Base-by-base conservation (phyloP, 2,888 invertebrate genomes). In the Dicranocentrus wangi region DNA sequence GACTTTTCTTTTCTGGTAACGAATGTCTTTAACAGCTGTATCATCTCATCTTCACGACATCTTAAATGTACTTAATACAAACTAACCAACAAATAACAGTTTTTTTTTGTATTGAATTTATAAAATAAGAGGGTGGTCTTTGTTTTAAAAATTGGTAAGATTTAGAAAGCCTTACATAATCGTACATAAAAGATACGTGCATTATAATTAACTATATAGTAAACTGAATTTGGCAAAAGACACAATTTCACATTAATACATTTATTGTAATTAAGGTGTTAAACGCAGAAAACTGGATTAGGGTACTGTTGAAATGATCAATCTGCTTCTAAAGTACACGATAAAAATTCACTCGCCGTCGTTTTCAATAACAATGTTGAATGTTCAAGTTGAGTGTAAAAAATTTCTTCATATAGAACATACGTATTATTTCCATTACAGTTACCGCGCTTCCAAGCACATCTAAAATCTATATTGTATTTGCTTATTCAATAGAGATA, bases 1-100 rank as follows among this genome's bases (percentile, higher is more conserved):
- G 75, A 75, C 75, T 75, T 61, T 65, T 66, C 17, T 47, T 19
- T 58, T 66, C 75, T 75, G 75, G 75, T 75, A 75, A 75, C 75
- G 66, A 75, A 53, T 75, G 75, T 75, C 75, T 66, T 75, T 25
- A 27, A 58, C 21, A 10, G 10, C 25, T 58, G 58, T 17, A 7
- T 58, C 53, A 53, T 51, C 10, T 7, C 19, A 58, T 51, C 19
- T 19, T 51, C 19, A 17, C 3, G 10, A 17, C 19, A 17, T 23
- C 27, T 13, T 58, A 23, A 10, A 55, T 55, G 55, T 55, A 23
- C 27, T n/a, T n/a, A 51, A n/a, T 51, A 58, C 58, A 58, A 58
- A 58, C 58, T 58, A 58, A 27, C 58, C 58, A 58, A 58, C 58
- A 58, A 58, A 58, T 27, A 23, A 7, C 10, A 25, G 10, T 58